Evolutionary conservation across 2,888 invertebrate species (phyloP).

Genomic region (Athetis lepigone): DNA sequence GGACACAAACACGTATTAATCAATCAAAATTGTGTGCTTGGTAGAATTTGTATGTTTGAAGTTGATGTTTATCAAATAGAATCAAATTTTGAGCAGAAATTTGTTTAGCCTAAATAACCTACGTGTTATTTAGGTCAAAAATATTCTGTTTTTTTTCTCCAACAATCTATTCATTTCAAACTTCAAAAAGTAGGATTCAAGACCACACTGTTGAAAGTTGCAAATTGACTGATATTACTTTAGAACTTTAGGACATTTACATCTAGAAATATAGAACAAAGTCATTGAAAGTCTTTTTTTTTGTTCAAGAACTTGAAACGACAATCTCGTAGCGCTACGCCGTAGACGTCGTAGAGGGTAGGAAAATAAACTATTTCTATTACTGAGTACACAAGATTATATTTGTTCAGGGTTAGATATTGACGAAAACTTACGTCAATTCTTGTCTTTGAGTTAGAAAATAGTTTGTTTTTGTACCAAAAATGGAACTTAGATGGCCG

Average conservation of each 20-base stretch:
- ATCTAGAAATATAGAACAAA: slow-evolving; percentile 56
- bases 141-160: slow-evolving; percentile 1
- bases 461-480: slow-evolving; percentile 35
- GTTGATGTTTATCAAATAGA: background rate
- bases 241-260: slow-evolving; percentile 47
- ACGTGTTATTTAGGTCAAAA: slow-evolving; percentile 6
- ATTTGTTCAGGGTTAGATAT: slow-evolving; percentile 49
- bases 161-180: slow-evolving; percentile 16
- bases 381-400: slow-evolving; percentile 47
- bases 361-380: slow-evolving; percentile 56
- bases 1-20: slow-evolving; percentile 7
- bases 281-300: slow-evolving; percentile 52
- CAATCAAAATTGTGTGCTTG: background rate
- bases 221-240: slow-evolving; percentile 53
- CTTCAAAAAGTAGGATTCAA: slow-evolving; percentile 31
- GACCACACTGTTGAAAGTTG: slow-evolving; percentile 43
- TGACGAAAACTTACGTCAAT: slow-evolving; percentile 32
- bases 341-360: slow-evolving; percentile 52
- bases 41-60: background rate
- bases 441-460: slow-evolving; percentile 29
- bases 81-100: background rate
- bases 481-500: slow-evolving; percentile 10
- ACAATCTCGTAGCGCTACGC: slow-evolving; percentile 51
- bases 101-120: background rate
- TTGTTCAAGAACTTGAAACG: slow-evolving; percentile 38